phyloP scores from a whole-genome alignment of 2,797 vertebrate species.

The Acanthurus lineatus region DNA sequence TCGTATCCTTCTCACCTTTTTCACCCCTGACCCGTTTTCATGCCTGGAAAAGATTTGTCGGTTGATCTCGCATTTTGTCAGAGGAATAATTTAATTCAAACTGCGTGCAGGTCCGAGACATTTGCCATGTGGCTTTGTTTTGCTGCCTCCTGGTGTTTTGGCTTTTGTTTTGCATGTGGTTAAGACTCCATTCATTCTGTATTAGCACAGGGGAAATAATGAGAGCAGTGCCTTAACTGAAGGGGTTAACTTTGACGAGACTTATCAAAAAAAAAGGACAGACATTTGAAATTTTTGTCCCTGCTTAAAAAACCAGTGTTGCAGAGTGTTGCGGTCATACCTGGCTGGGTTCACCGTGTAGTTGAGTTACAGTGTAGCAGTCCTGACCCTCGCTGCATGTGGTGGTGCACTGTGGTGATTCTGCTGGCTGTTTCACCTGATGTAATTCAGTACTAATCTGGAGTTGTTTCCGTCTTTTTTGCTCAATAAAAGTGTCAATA shows the following conservation, averaged over 20 bases:
- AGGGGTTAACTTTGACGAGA: background rate
- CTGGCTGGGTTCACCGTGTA: background rate
- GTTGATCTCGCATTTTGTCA: background rate
- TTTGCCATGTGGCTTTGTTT: background rate
- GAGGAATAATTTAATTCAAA: slow-evolving; percentile 12
- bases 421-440: background rate
- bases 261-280: background rate
- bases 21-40: no score
- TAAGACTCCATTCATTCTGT: slow-evolving; percentile 11
- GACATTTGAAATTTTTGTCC: background rate
- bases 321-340: background rate
- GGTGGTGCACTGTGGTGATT: background rate
- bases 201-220: background rate
- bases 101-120: background rate
- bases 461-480: slow-evolving; percentile 28
- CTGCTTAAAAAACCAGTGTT: no score
- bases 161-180: slow-evolving; percentile 14
- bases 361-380: background rate
- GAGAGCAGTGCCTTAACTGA: background rate
- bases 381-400: slow-evolving; percentile 2
- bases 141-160: slow-evolving; percentile 13
- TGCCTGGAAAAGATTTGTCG: background rate
- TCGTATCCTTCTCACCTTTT: no score
- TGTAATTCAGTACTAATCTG: slow-evolving; percentile 34
- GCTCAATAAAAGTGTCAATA: slow-evolving; percentile 46